These are phyloP conservation scores for Xerus inauris DNA, from an alignment of 2,113 vertebrate genomes.

Conservation along the genomic window DNA sequence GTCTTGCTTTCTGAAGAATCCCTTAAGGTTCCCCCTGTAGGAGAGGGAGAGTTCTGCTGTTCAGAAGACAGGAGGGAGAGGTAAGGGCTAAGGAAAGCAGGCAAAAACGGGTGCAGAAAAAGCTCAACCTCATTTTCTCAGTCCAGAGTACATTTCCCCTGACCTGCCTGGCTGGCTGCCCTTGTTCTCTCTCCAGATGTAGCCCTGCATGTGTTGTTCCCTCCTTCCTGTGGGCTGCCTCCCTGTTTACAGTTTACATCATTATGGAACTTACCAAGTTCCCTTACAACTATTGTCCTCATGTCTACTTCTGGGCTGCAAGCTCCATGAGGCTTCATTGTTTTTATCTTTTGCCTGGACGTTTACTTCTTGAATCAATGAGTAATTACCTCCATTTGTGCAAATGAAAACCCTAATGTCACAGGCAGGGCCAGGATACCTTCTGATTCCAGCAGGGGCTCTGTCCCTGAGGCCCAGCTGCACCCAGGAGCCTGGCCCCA, in stretches of 20 bases:
- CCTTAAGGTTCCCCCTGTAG: background rate
- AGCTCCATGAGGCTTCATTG: background rate
- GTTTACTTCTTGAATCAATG: constrained; percentile 24
- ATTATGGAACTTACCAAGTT: background rate
- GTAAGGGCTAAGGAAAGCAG: background rate
- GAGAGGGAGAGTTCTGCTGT: background rate
- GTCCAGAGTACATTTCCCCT: background rate
- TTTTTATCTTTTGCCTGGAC: background rate
- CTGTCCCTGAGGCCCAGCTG: background rate
- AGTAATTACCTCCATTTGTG: background rate
- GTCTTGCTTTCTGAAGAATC: background rate
- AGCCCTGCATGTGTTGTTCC: background rate
- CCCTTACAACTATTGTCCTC: background rate
- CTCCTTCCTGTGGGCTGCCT: background rate
- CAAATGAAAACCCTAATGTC: background rate
- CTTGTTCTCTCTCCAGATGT: background rate
- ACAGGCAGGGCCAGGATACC: background rate
- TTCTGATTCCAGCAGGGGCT: background rate
- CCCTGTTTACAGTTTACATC: background rate
- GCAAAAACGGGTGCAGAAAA: background rate
- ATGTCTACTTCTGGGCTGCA: background rate
- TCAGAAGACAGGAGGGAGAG: background rate
- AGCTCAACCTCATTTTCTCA: background rate
- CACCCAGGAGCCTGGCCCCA: background rate
- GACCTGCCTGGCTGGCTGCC: background rate